Base-by-base conservation (phyloP, 2,888 invertebrate genomes). In the Odontothrips loti region DNA sequence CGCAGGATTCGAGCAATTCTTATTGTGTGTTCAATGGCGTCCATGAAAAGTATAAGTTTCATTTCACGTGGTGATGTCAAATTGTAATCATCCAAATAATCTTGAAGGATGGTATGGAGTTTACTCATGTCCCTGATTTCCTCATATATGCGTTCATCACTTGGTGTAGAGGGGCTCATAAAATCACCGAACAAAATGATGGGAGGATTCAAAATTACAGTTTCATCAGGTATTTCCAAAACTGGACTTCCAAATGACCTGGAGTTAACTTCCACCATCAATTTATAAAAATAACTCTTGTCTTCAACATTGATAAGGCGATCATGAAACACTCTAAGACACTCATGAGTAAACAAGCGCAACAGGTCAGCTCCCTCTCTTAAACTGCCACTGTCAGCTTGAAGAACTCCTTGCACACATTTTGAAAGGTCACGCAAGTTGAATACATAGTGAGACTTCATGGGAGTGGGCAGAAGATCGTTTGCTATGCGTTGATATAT, bases 371-470 rank as follows among this genome's bases (percentile, higher is more conserved):
- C 88, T 80, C 93, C 91, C 78, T 91, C 90, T 80, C 94, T 91
- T 87, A 94, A 90, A 79, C 91, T 91, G 1, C 91, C 91, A 48
- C 91, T 90, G 86, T 95, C 94, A 0, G 95, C 95, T 86, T 96
- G 96, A 80, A 96, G 88, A 12, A 96, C 91, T n/a, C 96, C 96
- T 88, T 96, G 96, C 85, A 96, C 90, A 83, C 95, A 95, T 87
- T 96, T 97, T 15, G 96, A 96, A 75, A 97, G 89, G 88, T 97
- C 96, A 79, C 97, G 90, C 84, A 97, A 88, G 87, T 97, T 98
- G 87, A 97, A 98, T 20, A 97, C 92, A 86, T 98, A 97, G 87
- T 97, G 97, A 0, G 95, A 95, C 87, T 96, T 97, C 47, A 95
- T 92, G 0, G 97, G 97, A 0, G 97, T 97, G 0, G 97, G 97